phyloP scores from a whole-genome alignment of 2,113 vertebrate genomes.

The Gallinago paraguaiae region DNA sequence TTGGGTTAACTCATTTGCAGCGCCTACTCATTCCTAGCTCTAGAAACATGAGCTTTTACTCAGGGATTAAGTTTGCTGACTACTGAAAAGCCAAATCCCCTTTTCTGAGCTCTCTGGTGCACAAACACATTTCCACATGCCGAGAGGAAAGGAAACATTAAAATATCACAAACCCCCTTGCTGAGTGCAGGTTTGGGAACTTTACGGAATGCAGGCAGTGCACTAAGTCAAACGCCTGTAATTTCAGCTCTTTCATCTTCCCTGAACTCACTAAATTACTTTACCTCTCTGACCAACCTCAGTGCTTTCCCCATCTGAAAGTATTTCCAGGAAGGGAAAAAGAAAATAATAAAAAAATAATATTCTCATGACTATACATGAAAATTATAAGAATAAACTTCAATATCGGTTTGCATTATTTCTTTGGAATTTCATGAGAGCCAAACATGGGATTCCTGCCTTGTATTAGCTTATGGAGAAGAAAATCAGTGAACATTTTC shows the following conservation, averaged over 20 bases:
- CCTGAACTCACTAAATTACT: background rate
- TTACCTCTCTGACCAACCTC: background rate
- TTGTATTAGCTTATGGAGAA: background rate
- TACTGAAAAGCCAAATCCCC: background rate
- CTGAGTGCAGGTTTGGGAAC: background rate
- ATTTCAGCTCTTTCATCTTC: slow-evolving; percentile 26
- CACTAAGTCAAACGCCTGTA: background rate
- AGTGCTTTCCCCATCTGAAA: background rate
- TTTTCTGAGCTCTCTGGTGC: background rate
- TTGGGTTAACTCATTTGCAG: background rate
- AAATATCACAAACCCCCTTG: background rate
- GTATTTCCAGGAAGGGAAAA: background rate
- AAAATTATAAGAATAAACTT: background rate
- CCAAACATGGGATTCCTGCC: background rate
- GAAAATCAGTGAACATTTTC: background rate
- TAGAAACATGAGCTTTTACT: background rate
- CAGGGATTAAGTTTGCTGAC: background rate
- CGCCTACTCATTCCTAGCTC: background rate
- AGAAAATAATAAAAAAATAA: background rate
- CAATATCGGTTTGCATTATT: background rate
- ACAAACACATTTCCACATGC: background rate
- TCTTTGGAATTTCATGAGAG: background rate
- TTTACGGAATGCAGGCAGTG: background rate
- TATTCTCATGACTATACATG: background rate
- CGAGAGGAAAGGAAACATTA: background rate